A percentile compares a stretch with the other conserved stretches of the same genome.
These are phyloP conservation scores for Benitochromis conjunctus DNA, from an alignment of 2,113 vertebrate species.

Conservation along the genomic window DNA sequence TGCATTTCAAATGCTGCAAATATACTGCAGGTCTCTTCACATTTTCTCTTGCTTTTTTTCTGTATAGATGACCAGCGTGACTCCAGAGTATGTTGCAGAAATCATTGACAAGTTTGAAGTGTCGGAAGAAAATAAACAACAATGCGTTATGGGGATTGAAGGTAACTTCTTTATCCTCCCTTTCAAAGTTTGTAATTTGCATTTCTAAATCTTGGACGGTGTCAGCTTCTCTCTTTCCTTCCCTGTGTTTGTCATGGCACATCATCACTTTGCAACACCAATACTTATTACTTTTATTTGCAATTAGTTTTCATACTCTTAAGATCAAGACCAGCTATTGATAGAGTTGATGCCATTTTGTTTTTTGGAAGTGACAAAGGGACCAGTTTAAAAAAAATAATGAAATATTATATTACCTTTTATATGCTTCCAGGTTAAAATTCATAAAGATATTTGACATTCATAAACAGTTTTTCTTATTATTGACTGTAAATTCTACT, in stretches of 20 bases:
- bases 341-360: background rate
- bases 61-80: conserved; percentile 86
- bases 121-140: conserved; percentile 89
- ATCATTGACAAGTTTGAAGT: conserved; percentile 93
- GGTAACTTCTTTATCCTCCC: conserved; percentile 70
- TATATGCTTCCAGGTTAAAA: background rate
- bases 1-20: background rate
- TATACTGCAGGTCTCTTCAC: background rate
- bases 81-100: conserved; percentile 86
- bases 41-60: background rate
- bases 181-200: background rate
- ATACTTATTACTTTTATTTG: background rate
- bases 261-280: background rate
- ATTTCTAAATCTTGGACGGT: background rate
- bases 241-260: background rate
- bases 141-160: conserved; percentile 88
- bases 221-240: background rate
- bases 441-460: background rate
- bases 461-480: background rate
- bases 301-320: background rate
- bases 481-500: background rate
- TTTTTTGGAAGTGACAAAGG: background rate
- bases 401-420: background rate
- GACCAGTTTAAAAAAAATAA: background rate
- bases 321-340: background rate